Evolutionary conservation across 2,797 vertebrate species (phyloP).

Genomic region (Momotus momota): DNA sequence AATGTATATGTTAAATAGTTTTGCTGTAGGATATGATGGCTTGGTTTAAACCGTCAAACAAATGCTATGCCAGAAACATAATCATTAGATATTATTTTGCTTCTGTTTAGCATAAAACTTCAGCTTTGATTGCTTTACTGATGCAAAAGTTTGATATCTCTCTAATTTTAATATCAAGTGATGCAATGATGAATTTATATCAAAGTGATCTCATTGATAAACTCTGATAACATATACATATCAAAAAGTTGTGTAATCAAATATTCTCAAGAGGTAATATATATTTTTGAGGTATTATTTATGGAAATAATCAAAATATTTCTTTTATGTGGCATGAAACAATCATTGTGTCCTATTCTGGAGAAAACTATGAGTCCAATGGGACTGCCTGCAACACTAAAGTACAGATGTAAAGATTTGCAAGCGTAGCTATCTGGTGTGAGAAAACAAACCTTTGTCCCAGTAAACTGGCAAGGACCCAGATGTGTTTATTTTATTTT

Average conservation of each 20-base stretch:
- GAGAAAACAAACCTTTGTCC: neutral
- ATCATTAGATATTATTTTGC: constrained; percentile 16
- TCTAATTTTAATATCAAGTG: constrained; percentile 24
- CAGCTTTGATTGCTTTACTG: neutral
- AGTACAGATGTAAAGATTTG: neutral
- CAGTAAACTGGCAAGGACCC: neutral
- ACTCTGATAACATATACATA: neutral
- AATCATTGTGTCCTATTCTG: neutral
- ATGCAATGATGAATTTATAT: neutral
- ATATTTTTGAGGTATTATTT: constrained; percentile 3
- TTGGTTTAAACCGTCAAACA: constrained; percentile 47
- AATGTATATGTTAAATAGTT: constrained; percentile 32
- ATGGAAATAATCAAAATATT: constrained; percentile 15
- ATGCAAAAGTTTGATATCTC: constrained; percentile 6
- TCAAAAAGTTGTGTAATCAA: neutral
- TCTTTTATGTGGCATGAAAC: neutral
- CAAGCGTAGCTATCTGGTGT: neutral
- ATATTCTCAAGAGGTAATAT: neutral
- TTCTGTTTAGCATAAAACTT: constrained; percentile 15
- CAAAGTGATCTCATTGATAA: neutral
- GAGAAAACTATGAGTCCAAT: neutral
- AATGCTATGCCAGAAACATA: constrained; percentile 22
- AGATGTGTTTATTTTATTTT: neutral
- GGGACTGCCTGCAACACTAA: neutral
- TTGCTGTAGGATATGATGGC: constrained; percentile 17